phyloP scores from a whole-genome alignment of 2,113 vertebrate species.

The Cyanocitta stelleri region DNA sequence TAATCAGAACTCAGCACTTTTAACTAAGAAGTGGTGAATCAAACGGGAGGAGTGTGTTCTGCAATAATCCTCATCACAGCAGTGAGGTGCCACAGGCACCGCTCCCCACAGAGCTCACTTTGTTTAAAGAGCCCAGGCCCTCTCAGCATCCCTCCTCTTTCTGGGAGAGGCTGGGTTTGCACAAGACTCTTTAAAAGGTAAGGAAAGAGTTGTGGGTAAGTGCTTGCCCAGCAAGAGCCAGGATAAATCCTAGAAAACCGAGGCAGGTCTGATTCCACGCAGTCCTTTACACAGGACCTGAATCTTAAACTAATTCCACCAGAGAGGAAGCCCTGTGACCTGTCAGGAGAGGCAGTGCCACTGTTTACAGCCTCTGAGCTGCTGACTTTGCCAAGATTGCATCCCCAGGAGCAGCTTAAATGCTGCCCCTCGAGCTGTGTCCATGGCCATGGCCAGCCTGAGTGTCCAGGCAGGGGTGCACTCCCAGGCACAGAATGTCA shows the following conservation, averaged over 20 bases:
- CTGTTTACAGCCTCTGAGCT: not conserved
- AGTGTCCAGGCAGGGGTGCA: rapidly evolving
- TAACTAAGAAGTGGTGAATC: not conserved
- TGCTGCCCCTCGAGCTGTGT: not conserved
- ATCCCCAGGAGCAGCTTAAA: not conserved
- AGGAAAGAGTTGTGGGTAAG: not conserved
- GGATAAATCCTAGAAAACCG: not conserved
- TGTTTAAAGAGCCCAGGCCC: not conserved
- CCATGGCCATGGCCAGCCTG: rapidly evolving
- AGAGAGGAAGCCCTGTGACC: not conserved
- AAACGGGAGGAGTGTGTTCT: not conserved
- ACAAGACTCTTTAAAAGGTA: not conserved
- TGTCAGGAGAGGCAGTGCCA: not conserved
- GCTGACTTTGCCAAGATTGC: not conserved
- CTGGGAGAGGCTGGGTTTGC: not conserved
- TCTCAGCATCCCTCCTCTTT: not conserved
- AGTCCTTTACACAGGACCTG: not conserved
- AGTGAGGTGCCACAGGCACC: rapidly evolving
- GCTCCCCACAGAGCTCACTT: not conserved
- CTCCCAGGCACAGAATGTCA: not conserved
- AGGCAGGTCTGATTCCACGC: rapidly evolving
- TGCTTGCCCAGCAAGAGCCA: not conserved
- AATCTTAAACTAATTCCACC: too few species aligned
- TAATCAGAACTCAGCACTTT: not conserved
- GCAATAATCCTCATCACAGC: not conserved